phyloP scores from a whole-genome alignment of 2,113 vertebrate genomes.

The Calyptommatus sinebrachiatus region DNA sequence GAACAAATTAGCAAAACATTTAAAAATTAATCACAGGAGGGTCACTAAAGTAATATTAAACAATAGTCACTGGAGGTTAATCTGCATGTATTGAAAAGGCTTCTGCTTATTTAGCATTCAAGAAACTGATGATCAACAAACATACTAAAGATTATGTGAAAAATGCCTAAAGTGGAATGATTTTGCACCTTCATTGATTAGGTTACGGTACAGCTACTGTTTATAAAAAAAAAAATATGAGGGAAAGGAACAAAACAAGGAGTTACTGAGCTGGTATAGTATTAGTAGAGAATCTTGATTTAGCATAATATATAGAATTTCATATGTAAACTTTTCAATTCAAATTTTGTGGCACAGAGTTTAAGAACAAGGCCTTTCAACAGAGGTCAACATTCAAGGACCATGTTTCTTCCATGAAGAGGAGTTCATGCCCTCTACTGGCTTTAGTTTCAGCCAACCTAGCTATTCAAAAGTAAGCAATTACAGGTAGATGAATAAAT shows the following conservation, averaged over 20 bases:
- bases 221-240: neutral
- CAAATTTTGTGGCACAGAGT: too few species aligned
- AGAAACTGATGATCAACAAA: constrained; percentile 13
- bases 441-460: too few species aligned
- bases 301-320: neutral
- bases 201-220: neutral
- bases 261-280: too few species aligned
- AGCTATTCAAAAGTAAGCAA: too few species aligned
- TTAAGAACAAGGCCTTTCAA: neutral
- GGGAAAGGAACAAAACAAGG: neutral
- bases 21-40: constrained; percentile 30
- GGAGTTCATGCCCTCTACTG: too few species aligned
- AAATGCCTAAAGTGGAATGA: neutral
- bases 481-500: too few species aligned
- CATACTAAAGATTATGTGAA: neutral
- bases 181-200: neutral
- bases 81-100: neutral
- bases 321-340: too few species aligned
- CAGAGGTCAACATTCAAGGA: too few species aligned
- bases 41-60: constrained; percentile 28
- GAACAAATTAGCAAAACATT: constrained; percentile 15
- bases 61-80: constrained; percentile 5
- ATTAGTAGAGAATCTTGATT: neutral
- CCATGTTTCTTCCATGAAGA: too few species aligned
- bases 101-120: neutral